Conservation (phyloP, 2,797 vertebrate species). For the Argentina silus region DNA sequence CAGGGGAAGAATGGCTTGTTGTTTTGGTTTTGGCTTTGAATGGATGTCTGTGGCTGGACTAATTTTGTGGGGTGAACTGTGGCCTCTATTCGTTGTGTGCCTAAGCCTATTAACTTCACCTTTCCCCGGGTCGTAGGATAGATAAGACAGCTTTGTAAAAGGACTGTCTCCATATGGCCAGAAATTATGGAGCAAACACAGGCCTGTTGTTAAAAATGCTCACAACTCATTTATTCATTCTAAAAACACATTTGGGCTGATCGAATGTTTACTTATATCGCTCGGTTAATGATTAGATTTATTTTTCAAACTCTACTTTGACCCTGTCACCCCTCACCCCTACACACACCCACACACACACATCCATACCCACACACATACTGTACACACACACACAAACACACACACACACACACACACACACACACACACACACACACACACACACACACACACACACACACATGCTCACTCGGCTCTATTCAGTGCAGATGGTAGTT, state of each 20-base stretch:
- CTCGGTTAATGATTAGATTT: constrained; percentile 13
- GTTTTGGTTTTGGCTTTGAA: constrained; percentile 10
- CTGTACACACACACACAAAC: constrained; percentile 17
- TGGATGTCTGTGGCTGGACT: constrained; percentile 29
- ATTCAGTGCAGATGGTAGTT: constrained; percentile 45
- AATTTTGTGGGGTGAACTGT: constrained; percentile 45
- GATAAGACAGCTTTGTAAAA: constrained; percentile 27
- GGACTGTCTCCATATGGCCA: constrained; percentile 18
- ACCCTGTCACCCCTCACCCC: neutral
- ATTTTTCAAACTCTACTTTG: neutral
- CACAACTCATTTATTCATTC: neutral
- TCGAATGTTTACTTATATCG: neutral
- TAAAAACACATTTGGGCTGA: neutral
- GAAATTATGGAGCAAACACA: neutral
- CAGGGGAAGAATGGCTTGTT: neutral
- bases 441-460: neutral
- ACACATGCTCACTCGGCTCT: neutral
- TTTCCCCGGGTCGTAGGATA: constrained; percentile 48
- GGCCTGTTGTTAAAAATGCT: neutral
- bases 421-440: neutral
- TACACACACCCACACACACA: neutral
- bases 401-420: neutral
- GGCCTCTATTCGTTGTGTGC: constrained; percentile 42
- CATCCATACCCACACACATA: neutral
- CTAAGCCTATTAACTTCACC: constrained; percentile 64